Evolutionary conservation across 2,888 invertebrate species (phyloP), one percentile per base, ranked within the genome.

Genomic region (Microplitis deprimator): DNA sequence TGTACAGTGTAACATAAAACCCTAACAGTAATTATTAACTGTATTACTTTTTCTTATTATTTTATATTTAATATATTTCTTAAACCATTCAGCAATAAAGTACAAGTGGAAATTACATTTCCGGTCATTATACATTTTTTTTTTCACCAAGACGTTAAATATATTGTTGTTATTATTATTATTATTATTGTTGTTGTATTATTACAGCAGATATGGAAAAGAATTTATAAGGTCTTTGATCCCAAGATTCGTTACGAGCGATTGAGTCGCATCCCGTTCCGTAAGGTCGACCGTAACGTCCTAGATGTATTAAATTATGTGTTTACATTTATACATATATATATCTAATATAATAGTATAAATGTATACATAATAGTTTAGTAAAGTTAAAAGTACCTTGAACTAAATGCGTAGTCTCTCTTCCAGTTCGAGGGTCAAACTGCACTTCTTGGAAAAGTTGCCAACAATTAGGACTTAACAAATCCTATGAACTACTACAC

Each of bases 201-300:
- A 70, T 50, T 50, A 70, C 70, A 13, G 16, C 10, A 20, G 38
- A 50, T 60, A 59, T 50, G 17, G 20, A 20, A 71, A 71, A 38
- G 38, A 38, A 61, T 38, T 13, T 38, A 38, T 40, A 61, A 50
- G 76, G 65, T 71, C 76, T 76, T 76, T 71, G 76, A 76, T 76
- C 76, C 60, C 61, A 40, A 72, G 72, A 79, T 82, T 83, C 82
- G 82, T 84, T 82, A 83, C 83, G 80, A 83, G 80, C 78, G 80
- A 79, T 80, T 81, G 83, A 82, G 77, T 79, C 79, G 78, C 59
- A 50, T 50, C 77, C 79, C 79, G 81, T 85, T 85, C 85, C 83
- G 82, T 84, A 85, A 86, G 84, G 80, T 82, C 81, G 79, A 79
- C 79, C 82, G 80, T 83, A 84, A 85, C 82, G 83, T 82, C 81